These are phyloP conservation scores for Penaeus vannamei DNA, from an alignment of 1,140 invertebrate genomes.

Conservation along the genomic window DNA sequence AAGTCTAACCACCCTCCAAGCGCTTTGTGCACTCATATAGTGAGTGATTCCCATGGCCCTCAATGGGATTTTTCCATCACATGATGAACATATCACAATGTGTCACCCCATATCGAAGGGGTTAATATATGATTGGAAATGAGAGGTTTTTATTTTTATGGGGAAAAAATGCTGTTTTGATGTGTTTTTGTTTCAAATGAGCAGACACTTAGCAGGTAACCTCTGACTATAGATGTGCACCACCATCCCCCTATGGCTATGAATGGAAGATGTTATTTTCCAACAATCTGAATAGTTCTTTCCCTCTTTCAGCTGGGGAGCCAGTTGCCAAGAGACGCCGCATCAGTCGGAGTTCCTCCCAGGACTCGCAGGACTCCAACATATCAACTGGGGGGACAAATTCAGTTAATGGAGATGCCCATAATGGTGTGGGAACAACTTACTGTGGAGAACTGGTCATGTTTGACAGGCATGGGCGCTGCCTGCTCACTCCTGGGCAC, in stretches of 20 bases:
- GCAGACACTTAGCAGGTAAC: too few species aligned
- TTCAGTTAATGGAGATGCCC: slow-evolving; percentile 35
- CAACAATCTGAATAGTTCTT: not conserved
- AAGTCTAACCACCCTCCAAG: too few species aligned
- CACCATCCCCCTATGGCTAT: not conserved
- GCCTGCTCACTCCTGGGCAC: slow-evolving; percentile 88
- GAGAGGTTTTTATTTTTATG: too few species aligned
- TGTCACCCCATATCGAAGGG: too few species aligned
- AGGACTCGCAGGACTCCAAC: slow-evolving; percentile 55
- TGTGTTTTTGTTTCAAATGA: too few species aligned
- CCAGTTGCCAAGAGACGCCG: slow-evolving; percentile 67
- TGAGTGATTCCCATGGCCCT: too few species aligned
- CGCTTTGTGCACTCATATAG: too few species aligned
- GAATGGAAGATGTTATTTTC: not conserved
- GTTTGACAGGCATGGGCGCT: slow-evolving; percentile 91
- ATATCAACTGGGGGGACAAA: slow-evolving; percentile 33
- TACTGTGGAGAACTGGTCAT: slow-evolving; percentile 85
- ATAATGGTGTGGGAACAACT: slow-evolving; percentile 75
- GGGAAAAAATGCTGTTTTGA: too few species aligned
- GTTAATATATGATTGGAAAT: too few species aligned
- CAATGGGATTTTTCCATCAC: too few species aligned
- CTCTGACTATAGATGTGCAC: too few species aligned
- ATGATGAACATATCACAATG: too few species aligned
- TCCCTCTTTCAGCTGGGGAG: slow-evolving; percentile 54
- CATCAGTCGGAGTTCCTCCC: slow-evolving; percentile 60